Percentiles rank a stretch among this genome's conserved stretches.
Conservation (phyloP, 1,140 invertebrate genomes). For the Lutraria rhynchaena region DNA sequence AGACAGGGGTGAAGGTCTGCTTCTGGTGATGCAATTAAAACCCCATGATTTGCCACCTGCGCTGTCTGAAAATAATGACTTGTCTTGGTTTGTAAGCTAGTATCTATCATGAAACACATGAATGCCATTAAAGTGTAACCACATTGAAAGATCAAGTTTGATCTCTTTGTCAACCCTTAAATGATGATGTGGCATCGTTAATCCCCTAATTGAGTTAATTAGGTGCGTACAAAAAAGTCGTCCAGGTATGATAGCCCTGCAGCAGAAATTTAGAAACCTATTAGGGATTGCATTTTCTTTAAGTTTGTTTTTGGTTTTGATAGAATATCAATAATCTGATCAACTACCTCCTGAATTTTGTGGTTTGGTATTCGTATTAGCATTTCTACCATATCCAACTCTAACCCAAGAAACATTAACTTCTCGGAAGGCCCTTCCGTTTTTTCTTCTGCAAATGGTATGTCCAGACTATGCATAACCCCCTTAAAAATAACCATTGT, state of each 20-base stretch:
- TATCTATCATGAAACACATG: slow-evolving; percentile 5
- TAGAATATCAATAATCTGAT: not conserved
- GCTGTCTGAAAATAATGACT: too few species aligned
- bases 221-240: not conserved
- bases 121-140: slow-evolving; percentile 23
- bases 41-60: too few species aligned
- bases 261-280: slow-evolving; percentile 13
- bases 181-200: slow-evolving; percentile 16
- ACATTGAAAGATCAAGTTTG: not conserved
- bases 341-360: slow-evolving; percentile 3
- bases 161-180: not conserved
- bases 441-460: slow-evolving; percentile 6
- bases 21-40: not conserved
- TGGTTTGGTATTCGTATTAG: not conserved
- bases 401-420: slow-evolving; percentile 5
- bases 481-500: not conserved
- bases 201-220: not conserved
- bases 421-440: not conserved
- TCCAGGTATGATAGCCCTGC: slow-evolving; percentile 6
- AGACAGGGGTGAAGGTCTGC: slow-evolving; percentile 10
- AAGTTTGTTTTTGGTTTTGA: slow-evolving; percentile 1
- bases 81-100: too few species aligned
- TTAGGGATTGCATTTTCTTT: slow-evolving; percentile 4
- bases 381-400: not conserved
- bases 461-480: not conserved